Evolutionary conservation across 2,113 vertebrate genomes (phyloP).

Genomic region (Alethe castanea): DNA sequence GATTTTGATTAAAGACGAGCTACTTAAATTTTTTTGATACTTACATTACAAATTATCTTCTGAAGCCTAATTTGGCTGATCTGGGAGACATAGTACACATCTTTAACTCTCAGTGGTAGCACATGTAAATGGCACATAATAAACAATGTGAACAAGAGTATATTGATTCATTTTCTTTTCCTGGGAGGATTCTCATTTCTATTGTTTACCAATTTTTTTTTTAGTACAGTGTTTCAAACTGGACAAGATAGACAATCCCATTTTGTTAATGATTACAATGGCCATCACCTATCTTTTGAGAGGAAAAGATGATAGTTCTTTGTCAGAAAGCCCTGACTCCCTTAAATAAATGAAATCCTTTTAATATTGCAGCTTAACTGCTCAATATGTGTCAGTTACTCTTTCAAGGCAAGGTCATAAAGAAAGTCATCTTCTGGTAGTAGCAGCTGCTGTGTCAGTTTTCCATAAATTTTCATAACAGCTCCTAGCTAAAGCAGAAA

Average conservation of each 20-base stretch:
- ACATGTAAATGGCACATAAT: background rate
- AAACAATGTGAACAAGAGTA: background rate
- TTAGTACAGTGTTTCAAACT: background rate
- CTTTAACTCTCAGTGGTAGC: background rate
- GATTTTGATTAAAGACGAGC: slow-evolving; percentile 5
- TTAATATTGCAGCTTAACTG: slow-evolving; percentile 9
- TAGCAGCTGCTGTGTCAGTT: slow-evolving; percentile 33
- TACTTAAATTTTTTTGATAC: background rate
- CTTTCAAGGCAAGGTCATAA: slow-evolving; percentile 36
- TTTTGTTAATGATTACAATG: background rate
- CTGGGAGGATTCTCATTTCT: background rate
- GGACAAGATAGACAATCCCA: background rate
- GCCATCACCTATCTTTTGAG: background rate
- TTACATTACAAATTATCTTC: background rate
- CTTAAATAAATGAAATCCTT: background rate
- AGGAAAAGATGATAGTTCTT: background rate
- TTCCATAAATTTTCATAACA: slow-evolving; percentile 32
- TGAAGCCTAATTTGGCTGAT: background rate
- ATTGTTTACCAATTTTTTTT: background rate
- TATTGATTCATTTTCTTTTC: background rate
- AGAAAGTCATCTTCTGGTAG: slow-evolving; percentile 15
- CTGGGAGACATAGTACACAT: background rate
- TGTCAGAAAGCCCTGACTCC: background rate
- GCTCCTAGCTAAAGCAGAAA: background rate
- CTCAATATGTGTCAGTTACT: slow-evolving; percentile 25